Base-by-base conservation (phyloP, 2,888 invertebrate genomes). In the Latheticus oryzae region DNA sequence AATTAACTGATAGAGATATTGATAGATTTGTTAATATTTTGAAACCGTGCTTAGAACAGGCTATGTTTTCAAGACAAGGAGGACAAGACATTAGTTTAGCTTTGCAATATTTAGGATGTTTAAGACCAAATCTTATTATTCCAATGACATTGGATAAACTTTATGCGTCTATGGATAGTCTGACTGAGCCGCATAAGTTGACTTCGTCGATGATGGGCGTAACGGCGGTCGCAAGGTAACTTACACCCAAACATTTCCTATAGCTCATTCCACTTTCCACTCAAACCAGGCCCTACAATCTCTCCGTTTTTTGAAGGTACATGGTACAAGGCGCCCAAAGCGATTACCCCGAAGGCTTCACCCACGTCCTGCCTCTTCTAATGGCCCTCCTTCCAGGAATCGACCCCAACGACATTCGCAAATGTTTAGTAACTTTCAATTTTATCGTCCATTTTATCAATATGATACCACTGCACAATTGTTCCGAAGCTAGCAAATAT, bases 141-240 rank as follows among this genome's bases (percentile, higher is more conserved):
- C 95, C 95, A 0, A 87, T 89, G 33, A 82, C 95, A 7, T 75
- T 97, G 51, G 93, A 95, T 60, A 87, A 87, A 76, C 82, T 95
- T 52, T 90, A 89, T 73, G 85, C 87, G 1, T 88, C 93, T 0
- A 79, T 96, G 73, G 92, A 93, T 69, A 92, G 92, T 1, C 77
- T 95, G 21, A 94, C 92, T 0, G 95, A 97, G 76, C 95, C 96
- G 0, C 93, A 95, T 74, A 88, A 88, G 76, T 82, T 88, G 7
- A 88, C 88, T 0, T 87, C 89, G 1, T 85, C 88, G 0, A 85
- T 92, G 83, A 83, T 85, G 51, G 88, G 88, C 40, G 84, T 89
- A 17, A 84, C 86, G 1, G 84, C 89, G 0, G 85, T 91, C 3
- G 87, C 88, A 1, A 80, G 89, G 74, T 77, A 63, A 21, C 12